Percentiles rank a stretch among this genome's conserved stretches.
phyloP scores from a whole-genome alignment of 2,888 invertebrate species.

The Ashinkailepas kermadecensis region DNA sequence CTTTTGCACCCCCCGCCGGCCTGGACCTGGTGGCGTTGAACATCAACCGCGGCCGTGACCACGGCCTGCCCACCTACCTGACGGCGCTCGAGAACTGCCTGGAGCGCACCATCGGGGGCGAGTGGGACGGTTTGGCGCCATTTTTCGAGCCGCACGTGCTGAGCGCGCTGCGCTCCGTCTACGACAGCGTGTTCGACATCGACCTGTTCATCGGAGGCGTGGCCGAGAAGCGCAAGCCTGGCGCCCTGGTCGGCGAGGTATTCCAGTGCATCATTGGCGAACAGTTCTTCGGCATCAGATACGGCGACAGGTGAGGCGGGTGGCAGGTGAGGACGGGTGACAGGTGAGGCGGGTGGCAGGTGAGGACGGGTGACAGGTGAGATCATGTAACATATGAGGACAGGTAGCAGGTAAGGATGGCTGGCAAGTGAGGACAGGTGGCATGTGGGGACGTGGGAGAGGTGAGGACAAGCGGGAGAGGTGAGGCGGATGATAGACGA shows the following conservation, averaged over 20 bases:
- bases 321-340: too few species aligned
- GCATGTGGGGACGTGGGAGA: too few species aligned
- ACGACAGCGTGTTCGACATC: background rate
- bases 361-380: too few species aligned
- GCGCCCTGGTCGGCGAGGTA: background rate
- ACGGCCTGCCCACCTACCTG: constrained; percentile 26
- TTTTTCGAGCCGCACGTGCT: constrained; percentile 5
- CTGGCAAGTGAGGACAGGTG: too few species aligned
- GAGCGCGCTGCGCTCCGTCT: background rate
- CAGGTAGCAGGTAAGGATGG: too few species aligned
- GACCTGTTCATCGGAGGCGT: background rate
- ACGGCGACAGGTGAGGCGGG: constrained; percentile 8
- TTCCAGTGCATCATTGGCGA: constrained; percentile 49
- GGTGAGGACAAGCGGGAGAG: too few species aligned
- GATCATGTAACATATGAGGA: too few species aligned
- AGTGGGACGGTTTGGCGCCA: background rate
- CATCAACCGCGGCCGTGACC: constrained; percentile 29
- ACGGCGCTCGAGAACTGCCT: constrained; percentile 11
- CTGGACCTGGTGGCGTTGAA: constrained; percentile 27
- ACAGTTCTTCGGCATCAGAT: constrained; percentile 51
- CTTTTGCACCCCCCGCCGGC: too few species aligned
- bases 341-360: too few species aligned
- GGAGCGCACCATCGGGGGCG: background rate
- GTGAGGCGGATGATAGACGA: too few species aligned
- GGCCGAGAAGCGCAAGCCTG: background rate